These are phyloP conservation scores for Acyrthosiphon pisum DNA, from an alignment of 1,140 invertebrate species.

Conservation along the genomic window DNA sequence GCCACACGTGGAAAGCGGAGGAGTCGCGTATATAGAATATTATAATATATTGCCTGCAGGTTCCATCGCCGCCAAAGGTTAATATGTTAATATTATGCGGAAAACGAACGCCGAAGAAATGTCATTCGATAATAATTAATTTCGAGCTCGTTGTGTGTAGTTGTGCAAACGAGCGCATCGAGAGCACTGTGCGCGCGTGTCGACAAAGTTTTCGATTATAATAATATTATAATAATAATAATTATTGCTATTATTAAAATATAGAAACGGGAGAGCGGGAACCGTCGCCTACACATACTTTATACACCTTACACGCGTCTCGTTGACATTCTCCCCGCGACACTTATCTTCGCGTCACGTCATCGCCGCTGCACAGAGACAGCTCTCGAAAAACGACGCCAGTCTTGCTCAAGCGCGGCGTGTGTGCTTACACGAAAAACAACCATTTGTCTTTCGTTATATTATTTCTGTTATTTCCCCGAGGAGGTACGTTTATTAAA, in stretches of 20 bases:
- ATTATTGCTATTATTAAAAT: background rate
- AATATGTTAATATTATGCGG: constrained; percentile 23
- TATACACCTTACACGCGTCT: background rate
- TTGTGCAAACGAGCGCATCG: background rate
- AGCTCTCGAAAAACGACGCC: constrained; percentile 29
- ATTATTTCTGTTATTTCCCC: background rate
- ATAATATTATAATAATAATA: constrained; percentile 11
- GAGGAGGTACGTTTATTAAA: background rate
- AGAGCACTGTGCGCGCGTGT: background rate
- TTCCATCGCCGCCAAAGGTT: constrained; percentile 28
- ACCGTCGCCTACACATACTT: background rate
- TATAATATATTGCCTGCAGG: background rate
- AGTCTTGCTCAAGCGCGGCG: background rate
- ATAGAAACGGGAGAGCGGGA: background rate
- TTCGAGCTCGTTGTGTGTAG: background rate
- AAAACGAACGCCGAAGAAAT: constrained; percentile 42
- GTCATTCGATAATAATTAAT: constrained; percentile 54
- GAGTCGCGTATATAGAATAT: background rate
- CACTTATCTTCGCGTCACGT: background rate
- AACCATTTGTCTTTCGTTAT: constrained; percentile 41
- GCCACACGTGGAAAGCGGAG: constrained; percentile 35
- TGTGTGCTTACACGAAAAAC: background rate
- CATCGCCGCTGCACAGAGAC: background rate
- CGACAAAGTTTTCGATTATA: constrained; percentile 47
- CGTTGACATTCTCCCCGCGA: constrained; percentile 11